Percentiles rank a stretch among this genome's conserved stretches.
phyloP scores from a whole-genome alignment of 2,113 vertebrate genomes.

The Scomber scombrus region DNA sequence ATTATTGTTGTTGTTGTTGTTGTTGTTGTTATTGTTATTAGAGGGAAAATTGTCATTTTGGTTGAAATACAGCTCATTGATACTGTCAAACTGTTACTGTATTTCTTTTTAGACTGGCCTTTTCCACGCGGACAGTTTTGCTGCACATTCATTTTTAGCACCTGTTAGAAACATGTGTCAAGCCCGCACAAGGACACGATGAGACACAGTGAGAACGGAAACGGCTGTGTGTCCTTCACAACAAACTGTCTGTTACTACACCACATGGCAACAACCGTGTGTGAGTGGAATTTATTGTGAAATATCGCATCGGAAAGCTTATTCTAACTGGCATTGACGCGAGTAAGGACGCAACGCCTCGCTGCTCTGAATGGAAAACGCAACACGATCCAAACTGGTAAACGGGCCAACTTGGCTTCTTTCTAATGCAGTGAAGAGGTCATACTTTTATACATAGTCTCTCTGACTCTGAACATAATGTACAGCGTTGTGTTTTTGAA shows the following conservation, averaged over 20 bases:
- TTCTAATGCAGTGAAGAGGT: conserved; percentile 5
- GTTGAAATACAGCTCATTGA: neutral
- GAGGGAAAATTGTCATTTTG: neutral
- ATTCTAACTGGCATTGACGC: neutral
- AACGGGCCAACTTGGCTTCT: conserved; percentile 11
- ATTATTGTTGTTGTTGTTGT: too few relatives aligned
- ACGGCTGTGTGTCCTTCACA: neutral
- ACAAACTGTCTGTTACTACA: neutral
- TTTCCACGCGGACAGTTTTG: neutral
- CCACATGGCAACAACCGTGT: too few relatives aligned
- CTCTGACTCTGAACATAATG: neutral
- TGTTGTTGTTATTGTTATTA: too few relatives aligned
- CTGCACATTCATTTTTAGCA: conserved; percentile 35
- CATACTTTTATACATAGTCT: too few relatives aligned
- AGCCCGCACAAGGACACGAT: neutral
- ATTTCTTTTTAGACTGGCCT: neutral
- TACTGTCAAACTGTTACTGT: neutral
- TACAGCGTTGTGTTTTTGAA: neutral
- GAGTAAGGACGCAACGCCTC: neutral
- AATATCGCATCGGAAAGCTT: neutral
- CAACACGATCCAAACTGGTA: conserved; percentile 5
- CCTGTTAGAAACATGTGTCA: conserved; percentile 19
- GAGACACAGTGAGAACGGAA: neutral
- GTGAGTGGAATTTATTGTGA: neutral
- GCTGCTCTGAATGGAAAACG: neutral